These are phyloP conservation scores for Sus cebifrons DNA, from an alignment of 2,797 vertebrate genomes.

Conservation along the genomic window DNA sequence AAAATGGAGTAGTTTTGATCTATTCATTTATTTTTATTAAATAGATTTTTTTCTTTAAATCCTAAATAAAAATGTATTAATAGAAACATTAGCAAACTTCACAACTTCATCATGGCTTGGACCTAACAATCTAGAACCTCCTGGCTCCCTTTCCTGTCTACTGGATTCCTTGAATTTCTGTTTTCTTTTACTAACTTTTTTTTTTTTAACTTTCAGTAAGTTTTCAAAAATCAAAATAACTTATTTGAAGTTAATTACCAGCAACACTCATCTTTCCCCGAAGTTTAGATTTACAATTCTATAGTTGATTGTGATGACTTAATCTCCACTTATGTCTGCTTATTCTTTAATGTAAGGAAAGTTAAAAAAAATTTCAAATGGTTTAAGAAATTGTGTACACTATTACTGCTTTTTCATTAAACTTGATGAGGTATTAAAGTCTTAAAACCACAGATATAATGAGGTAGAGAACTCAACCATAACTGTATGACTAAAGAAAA, in stretches of 20 bases:
- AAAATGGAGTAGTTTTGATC: conserved; percentile 3
- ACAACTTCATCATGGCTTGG: not conserved
- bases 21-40: not conserved
- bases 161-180: not conserved
- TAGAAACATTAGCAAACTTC: not conserved
- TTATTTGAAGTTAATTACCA: conserved; percentile 62
- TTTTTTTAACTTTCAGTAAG: not conserved
- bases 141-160: not conserved
- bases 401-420: conserved; percentile 81
- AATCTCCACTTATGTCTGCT: conserved; percentile 59
- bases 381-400: conserved; percentile 76
- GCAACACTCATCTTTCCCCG: not conserved
- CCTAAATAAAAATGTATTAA: not conserved
- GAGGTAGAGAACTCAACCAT: conserved; percentile 79
- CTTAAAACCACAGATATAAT: conserved; percentile 79
- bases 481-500: conserved; percentile 33
- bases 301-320: conserved; percentile 58
- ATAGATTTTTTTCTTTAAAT: not conserved
- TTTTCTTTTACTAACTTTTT: not conserved
- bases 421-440: conserved; percentile 82
- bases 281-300: conserved; percentile 56
- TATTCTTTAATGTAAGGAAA: conserved; percentile 66
- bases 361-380: conserved; percentile 76
- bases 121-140: not conserved
- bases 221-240: conserved; percentile 44